Evolutionary conservation across 2,888 invertebrate genomes (phyloP).

Genomic region (Craniophora ligustri): DNA sequence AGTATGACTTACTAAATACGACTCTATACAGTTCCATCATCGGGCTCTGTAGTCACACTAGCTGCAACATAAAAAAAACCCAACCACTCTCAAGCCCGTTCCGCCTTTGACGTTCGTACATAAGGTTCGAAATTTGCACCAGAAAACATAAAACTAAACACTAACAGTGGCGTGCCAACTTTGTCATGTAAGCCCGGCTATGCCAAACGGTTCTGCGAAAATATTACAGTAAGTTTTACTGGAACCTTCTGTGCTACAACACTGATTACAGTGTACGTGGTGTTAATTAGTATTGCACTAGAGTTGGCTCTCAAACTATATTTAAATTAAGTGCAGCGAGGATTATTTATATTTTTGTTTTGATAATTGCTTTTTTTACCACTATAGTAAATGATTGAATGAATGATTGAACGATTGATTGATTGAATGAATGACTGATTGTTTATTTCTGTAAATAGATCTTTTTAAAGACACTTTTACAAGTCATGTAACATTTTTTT

Average conservation of each 20-base stretch:
- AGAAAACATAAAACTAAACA: slow-evolving; percentile 8
- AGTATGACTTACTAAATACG: no score
- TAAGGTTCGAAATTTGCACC: slow-evolving; percentile 18
- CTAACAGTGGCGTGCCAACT: slow-evolving; percentile 2
- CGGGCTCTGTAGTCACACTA: background rate
- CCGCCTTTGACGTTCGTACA: slow-evolving; percentile 22
- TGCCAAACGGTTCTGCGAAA: slow-evolving; percentile 7
- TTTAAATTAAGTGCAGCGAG: slow-evolving; percentile 5
- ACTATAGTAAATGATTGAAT: no score
- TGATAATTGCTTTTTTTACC: no score
- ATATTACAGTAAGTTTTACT: background rate
- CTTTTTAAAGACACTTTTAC: no score
- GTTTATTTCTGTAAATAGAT: no score
- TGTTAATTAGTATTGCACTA: background rate
- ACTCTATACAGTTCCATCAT: background rate
- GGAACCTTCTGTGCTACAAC: no score
- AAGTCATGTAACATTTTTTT: no score
- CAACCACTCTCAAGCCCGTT: slow-evolving; percentile 1
- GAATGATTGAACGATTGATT: no score
- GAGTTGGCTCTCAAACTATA: background rate
- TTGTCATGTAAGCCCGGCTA: background rate
- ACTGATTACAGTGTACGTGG: background rate
- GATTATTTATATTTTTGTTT: background rate
- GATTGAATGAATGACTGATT: no score
- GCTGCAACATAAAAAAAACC: slow-evolving; percentile 17